These are phyloP conservation scores for Ginglymostoma cirratum DNA, from an alignment of 2,113 vertebrate genomes.

Conservation along the genomic window DNA sequence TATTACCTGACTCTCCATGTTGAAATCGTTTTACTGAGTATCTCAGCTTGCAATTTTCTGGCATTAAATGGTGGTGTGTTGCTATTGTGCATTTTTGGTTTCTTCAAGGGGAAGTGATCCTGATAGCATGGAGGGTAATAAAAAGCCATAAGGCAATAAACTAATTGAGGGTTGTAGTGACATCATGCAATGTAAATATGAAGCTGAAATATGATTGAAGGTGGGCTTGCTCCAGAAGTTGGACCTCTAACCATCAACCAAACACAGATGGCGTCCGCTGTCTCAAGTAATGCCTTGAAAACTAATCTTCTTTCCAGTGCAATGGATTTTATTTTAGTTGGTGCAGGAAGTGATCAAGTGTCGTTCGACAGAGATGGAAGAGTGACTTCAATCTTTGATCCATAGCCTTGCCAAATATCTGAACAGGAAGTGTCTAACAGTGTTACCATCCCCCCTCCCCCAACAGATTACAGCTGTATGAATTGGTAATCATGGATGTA, in stretches of 20 bases:
- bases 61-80: background rate
- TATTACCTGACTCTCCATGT: background rate
- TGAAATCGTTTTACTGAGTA: no score
- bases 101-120: background rate
- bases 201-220: background rate
- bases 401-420: background rate
- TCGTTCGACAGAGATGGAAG: background rate
- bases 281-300: background rate
- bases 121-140: background rate
- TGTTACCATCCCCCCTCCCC: background rate
- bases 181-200: background rate
- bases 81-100: background rate
- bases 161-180: background rate
- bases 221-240: background rate
- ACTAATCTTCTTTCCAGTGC: background rate
- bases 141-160: background rate
- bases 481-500: background rate
- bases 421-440: background rate
- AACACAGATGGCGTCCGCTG: background rate
- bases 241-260: background rate
- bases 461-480: background rate
- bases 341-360: background rate
- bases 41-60: background rate
- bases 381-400: background rate
- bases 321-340: background rate